Base-by-base conservation (phyloP, 1,140 invertebrate species). In the Plectus sambesii region DNA sequence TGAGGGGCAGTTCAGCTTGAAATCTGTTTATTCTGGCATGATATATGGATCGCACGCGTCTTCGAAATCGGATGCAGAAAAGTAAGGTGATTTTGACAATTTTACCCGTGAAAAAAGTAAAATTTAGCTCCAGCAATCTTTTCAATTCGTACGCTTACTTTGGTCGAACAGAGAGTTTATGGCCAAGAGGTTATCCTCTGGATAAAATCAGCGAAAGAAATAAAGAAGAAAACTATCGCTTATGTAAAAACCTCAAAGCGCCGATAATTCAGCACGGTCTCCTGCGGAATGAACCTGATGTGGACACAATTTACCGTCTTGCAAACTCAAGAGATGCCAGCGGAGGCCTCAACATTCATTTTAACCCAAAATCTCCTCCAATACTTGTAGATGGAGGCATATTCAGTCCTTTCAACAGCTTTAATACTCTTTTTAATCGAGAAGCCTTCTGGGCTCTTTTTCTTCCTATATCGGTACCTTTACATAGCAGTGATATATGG, bases 251-350 rank as follows among this genome's bases (percentile, higher is more conserved):
- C 23, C 35, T 46, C 41, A 56, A 55, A 17, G 29, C 53, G 23
- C 52, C 68, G 15, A 17, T 55, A 3, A 63, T 69, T 33, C 66
- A 69, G 49, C 69, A 70, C 41, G 66, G 66, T 8, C 29, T 70
- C 5, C 66, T 68, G 2, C 58, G 68, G 44, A 63, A 64, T 4
- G 69, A 70, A 44, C 69, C 69, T n/a, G 69, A 70, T 53, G 59
- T 70, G 15, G 69, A 70, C 51, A 69, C 69, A 5, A 59, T 70
- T 45, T 69, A 56, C 48, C 33, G 68, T 41, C 54, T 69, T 9
- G 61, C 59, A 3, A 51, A 61, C 1, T 36, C 41, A 30, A 61
- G 61, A 41, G 26, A 38, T 17, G 33, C 19, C 5, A 43, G 48
- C 3, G 20, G 36, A 8, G 38, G 17, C 4, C 27, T 64, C 4